Evolutionary conservation across 2,113 vertebrate genomes (phyloP), one percentile per base, ranked within the genome.

Genomic region (Mirza zaza): DNA sequence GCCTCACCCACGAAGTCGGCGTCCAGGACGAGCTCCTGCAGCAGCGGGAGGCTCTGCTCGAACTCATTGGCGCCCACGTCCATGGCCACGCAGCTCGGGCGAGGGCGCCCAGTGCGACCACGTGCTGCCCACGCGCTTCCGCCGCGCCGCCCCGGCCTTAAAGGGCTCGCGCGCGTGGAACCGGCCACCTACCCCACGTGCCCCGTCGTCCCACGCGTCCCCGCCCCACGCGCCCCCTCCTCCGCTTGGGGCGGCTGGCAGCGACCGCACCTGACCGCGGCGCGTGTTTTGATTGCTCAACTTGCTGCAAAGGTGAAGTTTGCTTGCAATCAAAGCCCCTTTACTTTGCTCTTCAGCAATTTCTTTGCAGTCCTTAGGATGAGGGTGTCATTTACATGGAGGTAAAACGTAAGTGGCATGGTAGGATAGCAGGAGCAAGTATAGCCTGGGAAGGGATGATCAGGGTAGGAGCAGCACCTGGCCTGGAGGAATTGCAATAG

Each of bases 1-100:
- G 13, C 67, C 97, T 97, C 94, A 99, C 98, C 98, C 90, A 99
- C 87, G 61, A 99, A 99, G 27, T 98, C 95, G 0, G 98, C 97
- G 1, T 87, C 88, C 15, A 57, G 12, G 15, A 99, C 14, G 0
- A 95, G 97, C 29, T 84, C 93, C 91, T 92, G 96, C 82, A 99
- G 93, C 50, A 67, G 1, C 2, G 97, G 97, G 3, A 98, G 73
- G 8, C 17, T 12, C 90, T 75, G 42, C 52, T 96, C 91, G 21
- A 99, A 99, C 6, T 39, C 57, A 1, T 83, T 92, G 0, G 97
- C 98, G 0, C 94, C 91, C 88, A 99, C 83, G 1, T 99, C 98
- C 98, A 98, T 98, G 2, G 59, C 63, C 5, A 1, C 87, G 34
- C 73, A 36, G 68, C 86, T 34, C 8, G 2, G 23, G 76, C 20